phyloP scores from a whole-genome alignment of 1,140 invertebrate genomes.

The Coptotermes formosanus region DNA sequence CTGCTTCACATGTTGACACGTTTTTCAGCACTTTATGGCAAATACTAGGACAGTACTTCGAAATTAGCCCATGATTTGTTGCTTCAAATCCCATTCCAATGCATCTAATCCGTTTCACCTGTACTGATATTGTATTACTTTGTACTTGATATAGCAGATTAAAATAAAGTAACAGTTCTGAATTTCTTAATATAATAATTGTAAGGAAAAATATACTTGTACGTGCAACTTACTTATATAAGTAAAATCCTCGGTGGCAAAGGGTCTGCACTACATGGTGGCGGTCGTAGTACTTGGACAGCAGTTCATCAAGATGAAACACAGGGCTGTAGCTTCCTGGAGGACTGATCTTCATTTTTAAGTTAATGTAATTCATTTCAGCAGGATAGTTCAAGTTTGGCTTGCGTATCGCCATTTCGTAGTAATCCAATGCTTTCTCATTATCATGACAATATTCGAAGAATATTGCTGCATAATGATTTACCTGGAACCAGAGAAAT shows the following conservation, averaged over 20 bases:
- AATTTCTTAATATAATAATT: no score
- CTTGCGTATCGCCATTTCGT: neutral
- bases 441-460: conserved; percentile 16
- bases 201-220: no score
- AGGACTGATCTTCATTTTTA: conserved; percentile 26
- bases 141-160: no score
- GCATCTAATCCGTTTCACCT: no score
- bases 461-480: conserved; percentile 30
- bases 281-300: neutral
- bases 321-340: conserved; percentile 1
- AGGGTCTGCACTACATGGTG: neutral
- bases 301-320: conserved; percentile 16
- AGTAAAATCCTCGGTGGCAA: neutral
- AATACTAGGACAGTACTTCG: no score
- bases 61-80: no score
- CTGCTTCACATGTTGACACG: no score
- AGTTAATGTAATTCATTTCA: conserved; percentile 27
- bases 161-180: no score
- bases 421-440: conserved; percentile 1
- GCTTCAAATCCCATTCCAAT: no score
- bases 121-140: no score
- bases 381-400: conserved; percentile 7
- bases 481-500: conserved; percentile 21
- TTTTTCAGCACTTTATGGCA: no score
- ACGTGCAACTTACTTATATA: neutral